Conservation (phyloP, 2,888 invertebrate genomes). For the Latrodectus hesperus region DNA sequence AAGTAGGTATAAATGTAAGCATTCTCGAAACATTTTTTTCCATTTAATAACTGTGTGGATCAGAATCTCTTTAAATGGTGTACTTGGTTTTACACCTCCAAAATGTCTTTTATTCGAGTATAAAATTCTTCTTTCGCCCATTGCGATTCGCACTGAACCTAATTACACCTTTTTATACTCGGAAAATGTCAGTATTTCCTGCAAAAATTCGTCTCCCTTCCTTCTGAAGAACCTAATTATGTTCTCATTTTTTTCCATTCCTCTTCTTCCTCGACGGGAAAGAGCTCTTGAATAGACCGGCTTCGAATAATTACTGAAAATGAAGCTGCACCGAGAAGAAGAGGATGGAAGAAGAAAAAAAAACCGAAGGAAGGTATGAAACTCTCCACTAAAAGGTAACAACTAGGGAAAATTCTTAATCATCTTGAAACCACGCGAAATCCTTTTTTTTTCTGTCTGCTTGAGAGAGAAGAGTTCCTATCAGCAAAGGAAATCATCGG, state of each 20-base stretch:
- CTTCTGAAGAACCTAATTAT: slow-evolving; percentile 43
- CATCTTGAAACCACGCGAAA: slow-evolving; percentile 37
- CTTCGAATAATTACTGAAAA: slow-evolving; percentile 39
- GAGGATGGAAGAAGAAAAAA: not conserved
- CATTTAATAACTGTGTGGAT: too few species aligned
- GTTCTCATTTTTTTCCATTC: slow-evolving; percentile 8
- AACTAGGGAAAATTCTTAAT: slow-evolving; percentile 46
- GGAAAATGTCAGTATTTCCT: slow-evolving; percentile 29
- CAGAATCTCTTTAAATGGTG: too few species aligned
- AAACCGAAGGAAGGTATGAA: not conserved
- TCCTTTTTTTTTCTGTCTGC: slow-evolving; percentile 9
- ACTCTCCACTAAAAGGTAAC: slow-evolving; percentile 34
- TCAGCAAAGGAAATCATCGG: slow-evolving; percentile 10
- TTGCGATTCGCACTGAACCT: too few species aligned
- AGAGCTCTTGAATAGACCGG: slow-evolving; percentile 16
- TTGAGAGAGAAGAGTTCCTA: not conserved
- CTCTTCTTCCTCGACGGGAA: not conserved
- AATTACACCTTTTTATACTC: not conserved
- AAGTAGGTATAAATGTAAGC: too few species aligned
- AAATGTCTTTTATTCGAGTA: too few species aligned
- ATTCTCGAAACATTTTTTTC: too few species aligned
- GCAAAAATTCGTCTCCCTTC: slow-evolving; percentile 18
- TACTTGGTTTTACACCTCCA: too few species aligned
- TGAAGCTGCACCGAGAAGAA: slow-evolving; percentile 15
- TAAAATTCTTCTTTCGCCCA: too few species aligned